Percentiles rank a stretch among this genome's conserved stretches.
Evolutionary conservation across 2,113 vertebrate genomes (phyloP).

Genomic region (Conger conger): DNA sequence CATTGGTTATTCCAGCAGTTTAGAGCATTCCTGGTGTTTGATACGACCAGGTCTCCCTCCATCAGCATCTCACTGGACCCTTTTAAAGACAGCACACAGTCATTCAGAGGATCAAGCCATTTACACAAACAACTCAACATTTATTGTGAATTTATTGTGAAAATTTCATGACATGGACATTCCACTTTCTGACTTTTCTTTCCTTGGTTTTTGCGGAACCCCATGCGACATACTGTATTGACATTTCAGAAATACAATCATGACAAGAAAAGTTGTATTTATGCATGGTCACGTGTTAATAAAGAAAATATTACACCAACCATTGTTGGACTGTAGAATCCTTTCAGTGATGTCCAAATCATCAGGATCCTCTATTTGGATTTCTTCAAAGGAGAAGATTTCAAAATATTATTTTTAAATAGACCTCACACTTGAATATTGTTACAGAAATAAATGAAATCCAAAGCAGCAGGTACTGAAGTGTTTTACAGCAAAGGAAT

Average conservation of each 20-base stretch:
- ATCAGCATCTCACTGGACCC: slow-evolving; percentile 29
- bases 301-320: slow-evolving; percentile 12
- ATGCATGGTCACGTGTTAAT: neutral
- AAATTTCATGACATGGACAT: no score
- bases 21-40: slow-evolving; percentile 39
- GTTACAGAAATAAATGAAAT: neutral
- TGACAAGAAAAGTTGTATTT: no score
- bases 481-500: neutral
- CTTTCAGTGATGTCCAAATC: slow-evolving; percentile 32
- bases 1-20: slow-evolving; percentile 36
- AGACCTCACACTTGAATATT: neutral
- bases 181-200: no score
- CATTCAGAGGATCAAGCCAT: neutral
- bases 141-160: no score
- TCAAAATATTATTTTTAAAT: neutral
- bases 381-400: neutral
- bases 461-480: neutral
- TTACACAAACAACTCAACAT: no score
- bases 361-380: neutral
- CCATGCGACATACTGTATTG: no score
- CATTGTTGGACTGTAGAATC: slow-evolving; percentile 37
- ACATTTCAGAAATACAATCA: neutral
- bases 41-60: slow-evolving; percentile 40
- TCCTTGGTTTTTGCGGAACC: no score
- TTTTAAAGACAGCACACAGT: neutral